A percentile compares a stretch with the other conserved stretches of the same genome.
Evolutionary conservation across 2,797 vertebrate species (phyloP).

Genomic region (Siniperca scherzeri): DNA sequence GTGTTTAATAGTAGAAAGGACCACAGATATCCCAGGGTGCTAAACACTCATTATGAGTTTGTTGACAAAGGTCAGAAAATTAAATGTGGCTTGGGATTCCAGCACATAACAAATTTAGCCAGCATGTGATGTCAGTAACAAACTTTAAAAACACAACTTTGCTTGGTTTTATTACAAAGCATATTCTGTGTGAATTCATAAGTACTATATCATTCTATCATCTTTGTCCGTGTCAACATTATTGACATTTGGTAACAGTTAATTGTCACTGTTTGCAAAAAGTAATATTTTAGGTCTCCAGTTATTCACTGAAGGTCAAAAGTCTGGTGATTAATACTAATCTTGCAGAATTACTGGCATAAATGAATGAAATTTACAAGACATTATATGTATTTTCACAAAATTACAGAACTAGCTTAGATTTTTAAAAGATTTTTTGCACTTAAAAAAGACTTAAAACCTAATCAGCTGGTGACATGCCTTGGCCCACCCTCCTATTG

Average conservation of each 20-base stretch:
- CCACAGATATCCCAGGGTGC: slow-evolving; percentile 8
- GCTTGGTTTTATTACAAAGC: neutral
- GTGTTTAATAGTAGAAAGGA: neutral
- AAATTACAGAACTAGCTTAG: neutral
- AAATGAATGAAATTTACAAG: neutral
- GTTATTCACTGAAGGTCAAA: neutral
- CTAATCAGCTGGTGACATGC: neutral
- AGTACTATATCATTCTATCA: neutral
- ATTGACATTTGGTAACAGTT: neutral
- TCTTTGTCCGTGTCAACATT: neutral
- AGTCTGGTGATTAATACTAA: neutral
- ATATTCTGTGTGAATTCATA: neutral
- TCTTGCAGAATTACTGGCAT: neutral
- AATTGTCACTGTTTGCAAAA: neutral
- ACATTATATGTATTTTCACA: neutral
- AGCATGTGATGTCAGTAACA: slow-evolving; percentile 1
- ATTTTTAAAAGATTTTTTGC: no score
- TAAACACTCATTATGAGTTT: neutral
- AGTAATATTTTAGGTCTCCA: neutral
- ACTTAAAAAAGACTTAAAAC: neutral
- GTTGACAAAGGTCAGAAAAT: slow-evolving; percentile 19
- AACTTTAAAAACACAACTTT: no score
- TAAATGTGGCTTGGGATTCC: neutral
- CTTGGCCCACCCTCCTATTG: neutral
- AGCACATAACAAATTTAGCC: neutral